phyloP scores from a whole-genome alignment of 2,888 invertebrate species.

The Spisula solida region DNA sequence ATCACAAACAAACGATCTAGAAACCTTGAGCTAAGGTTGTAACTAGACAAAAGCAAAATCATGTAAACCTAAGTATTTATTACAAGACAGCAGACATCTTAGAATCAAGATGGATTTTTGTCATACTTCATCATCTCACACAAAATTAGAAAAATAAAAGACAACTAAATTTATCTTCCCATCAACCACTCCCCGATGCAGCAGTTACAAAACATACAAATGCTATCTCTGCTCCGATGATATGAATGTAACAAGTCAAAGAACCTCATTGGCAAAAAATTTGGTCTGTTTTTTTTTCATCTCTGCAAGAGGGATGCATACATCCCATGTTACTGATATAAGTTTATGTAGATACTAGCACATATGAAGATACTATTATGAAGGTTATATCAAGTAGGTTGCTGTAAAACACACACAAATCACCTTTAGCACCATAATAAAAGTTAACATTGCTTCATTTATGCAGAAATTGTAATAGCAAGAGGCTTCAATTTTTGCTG shows the following conservation, averaged over 20 bases:
- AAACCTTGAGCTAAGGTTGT: not conserved
- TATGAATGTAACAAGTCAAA: not conserved
- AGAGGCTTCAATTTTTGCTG: not conserved
- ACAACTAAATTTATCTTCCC: not conserved
- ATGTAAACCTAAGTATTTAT: not conserved
- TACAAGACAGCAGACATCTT: not conserved
- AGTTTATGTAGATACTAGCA: not conserved
- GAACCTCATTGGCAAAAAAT: not conserved
- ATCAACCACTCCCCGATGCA: not conserved
- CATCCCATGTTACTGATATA: not conserved
- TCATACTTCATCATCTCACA: not conserved
- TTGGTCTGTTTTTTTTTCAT: not conserved
- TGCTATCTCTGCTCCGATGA: not conserved
- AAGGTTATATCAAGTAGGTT: not conserved
- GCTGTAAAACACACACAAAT: not conserved
- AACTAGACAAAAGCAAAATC: not conserved
- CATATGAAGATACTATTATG: not conserved
- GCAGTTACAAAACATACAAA: not conserved
- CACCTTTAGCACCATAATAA: not conserved
- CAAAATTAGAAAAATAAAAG: not conserved
- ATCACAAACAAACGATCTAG: constrained; percentile 6
- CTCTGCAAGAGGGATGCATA: not conserved
- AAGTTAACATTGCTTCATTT: not conserved
- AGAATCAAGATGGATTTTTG: not conserved
- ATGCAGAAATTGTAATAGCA: not conserved